Percentiles rank a stretch among this genome's conserved stretches.
Conservation (phyloP, 2,113 vertebrate genomes). For the Serinus canaria region DNA sequence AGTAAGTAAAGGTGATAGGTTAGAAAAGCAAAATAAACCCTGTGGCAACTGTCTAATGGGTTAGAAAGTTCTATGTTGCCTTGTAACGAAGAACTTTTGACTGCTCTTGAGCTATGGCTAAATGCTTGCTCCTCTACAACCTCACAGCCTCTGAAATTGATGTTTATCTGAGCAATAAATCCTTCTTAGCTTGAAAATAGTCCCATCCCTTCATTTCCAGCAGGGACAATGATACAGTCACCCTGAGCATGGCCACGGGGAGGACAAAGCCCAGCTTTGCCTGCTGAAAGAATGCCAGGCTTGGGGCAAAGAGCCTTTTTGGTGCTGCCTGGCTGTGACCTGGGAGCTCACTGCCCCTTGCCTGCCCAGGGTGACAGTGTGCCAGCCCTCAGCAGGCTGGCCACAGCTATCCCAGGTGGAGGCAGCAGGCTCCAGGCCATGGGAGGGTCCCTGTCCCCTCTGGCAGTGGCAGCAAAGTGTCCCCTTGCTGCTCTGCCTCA, state of each 20-base stretch:
- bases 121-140: neutral
- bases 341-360: neutral
- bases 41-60: neutral
- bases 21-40: neutral
- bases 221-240: neutral
- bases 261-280: neutral
- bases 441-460: neutral
- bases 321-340: neutral
- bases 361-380: neutral
- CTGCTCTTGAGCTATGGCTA: neutral
- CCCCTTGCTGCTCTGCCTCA: neutral
- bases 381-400: fast-evolving
- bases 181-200: neutral
- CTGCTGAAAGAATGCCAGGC: neutral
- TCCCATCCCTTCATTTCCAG: neutral
- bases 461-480: neutral
- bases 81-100: neutral
- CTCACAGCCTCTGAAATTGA: neutral
- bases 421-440: neutral
- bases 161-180: neutral
- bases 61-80: neutral
- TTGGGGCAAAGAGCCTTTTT: neutral
- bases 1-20: neutral
- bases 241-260: neutral
- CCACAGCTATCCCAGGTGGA: neutral